phyloP scores from a whole-genome alignment of 2,888 invertebrate genomes.

The Unio pictorum region DNA sequence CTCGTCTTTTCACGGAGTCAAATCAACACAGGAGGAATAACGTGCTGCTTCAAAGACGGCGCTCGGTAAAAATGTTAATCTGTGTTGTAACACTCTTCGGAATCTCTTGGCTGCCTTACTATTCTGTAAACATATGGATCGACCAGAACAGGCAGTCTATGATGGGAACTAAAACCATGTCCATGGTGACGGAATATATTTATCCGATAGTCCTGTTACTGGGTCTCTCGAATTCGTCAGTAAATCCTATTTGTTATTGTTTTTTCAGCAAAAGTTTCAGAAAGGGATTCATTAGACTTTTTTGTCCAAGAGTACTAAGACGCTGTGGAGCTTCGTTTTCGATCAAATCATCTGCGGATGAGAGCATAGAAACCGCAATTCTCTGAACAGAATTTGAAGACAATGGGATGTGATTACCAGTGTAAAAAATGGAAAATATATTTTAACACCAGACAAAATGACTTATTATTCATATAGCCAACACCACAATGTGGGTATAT shows the following conservation, averaged over 20 bases:
- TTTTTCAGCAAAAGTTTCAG: constrained; percentile 60
- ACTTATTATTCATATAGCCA: too few species aligned
- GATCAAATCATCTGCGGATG: constrained; percentile 15
- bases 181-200: constrained; percentile 25
- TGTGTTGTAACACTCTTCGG: constrained; percentile 53
- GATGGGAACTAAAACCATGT: constrained; percentile 8
- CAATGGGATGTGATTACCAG: too few species aligned
- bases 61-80: constrained; percentile 55
- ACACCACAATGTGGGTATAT: too few species aligned
- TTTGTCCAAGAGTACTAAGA: constrained; percentile 28
- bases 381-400: constrained; percentile 3
- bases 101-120: constrained; percentile 60
- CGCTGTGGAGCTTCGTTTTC: constrained; percentile 20
- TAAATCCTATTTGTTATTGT: constrained; percentile 65
- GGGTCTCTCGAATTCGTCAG: constrained; percentile 58
- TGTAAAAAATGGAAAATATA: too few species aligned
- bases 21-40: constrained; percentile 34
- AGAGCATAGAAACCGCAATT: constrained; percentile 29
- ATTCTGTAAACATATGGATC: constrained; percentile 58
- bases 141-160: constrained; percentile 45
- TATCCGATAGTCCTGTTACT: constrained; percentile 55
- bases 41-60: constrained; percentile 46
- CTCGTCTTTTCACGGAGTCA: constrained; percentile 21
- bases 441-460: too few species aligned
- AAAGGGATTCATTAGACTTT: constrained; percentile 48